phyloP scores from a whole-genome alignment of 2,888 invertebrate species.

The Rhimphoctona megacephalus region DNA sequence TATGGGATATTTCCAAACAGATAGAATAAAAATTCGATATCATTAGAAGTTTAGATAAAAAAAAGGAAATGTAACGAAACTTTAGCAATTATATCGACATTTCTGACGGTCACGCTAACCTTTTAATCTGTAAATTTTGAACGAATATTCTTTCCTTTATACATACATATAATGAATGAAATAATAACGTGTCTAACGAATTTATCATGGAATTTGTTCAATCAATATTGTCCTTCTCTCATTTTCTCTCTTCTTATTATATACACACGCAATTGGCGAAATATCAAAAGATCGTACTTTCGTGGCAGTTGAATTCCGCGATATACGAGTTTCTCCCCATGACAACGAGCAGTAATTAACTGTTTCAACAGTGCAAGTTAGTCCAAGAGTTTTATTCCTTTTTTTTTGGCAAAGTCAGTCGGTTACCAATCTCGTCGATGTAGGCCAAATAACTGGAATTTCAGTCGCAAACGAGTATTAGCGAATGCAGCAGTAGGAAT shows the following conservation, averaged over 20 bases:
- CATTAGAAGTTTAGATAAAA: not conserved
- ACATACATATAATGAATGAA: not conserved
- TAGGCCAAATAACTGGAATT: slow-evolving; percentile 58
- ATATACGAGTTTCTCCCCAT: slow-evolving; percentile 47
- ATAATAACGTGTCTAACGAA: slow-evolving; percentile 62
- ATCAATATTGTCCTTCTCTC: slow-evolving; percentile 3
- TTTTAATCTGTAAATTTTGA: slow-evolving; percentile 33
- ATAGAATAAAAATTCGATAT: not conserved
- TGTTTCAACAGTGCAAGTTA: slow-evolving; percentile 54
- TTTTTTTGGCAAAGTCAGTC: slow-evolving; percentile 42
- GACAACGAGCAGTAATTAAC: slow-evolving; percentile 67
- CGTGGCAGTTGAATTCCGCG: slow-evolving; percentile 46
- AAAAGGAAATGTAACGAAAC: slow-evolving; percentile 19
- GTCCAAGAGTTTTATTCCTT: slow-evolving; percentile 52
- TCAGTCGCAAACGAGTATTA: slow-evolving; percentile 35
- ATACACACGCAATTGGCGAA: slow-evolving; percentile 47
- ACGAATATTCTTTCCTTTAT: slow-evolving; percentile 16
- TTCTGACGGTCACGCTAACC: slow-evolving; percentile 48
- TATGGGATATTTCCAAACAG: not conserved
- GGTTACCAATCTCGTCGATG: slow-evolving; percentile 53
- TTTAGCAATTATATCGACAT: slow-evolving; percentile 32
- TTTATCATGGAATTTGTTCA: slow-evolving; percentile 20
- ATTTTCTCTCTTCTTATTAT: slow-evolving; percentile 16
- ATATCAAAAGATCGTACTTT: slow-evolving; percentile 47
- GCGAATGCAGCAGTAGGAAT: slow-evolving; percentile 57